phyloP scores from a whole-genome alignment of 2,113 vertebrate species.

The Mus spicilegus region DNA sequence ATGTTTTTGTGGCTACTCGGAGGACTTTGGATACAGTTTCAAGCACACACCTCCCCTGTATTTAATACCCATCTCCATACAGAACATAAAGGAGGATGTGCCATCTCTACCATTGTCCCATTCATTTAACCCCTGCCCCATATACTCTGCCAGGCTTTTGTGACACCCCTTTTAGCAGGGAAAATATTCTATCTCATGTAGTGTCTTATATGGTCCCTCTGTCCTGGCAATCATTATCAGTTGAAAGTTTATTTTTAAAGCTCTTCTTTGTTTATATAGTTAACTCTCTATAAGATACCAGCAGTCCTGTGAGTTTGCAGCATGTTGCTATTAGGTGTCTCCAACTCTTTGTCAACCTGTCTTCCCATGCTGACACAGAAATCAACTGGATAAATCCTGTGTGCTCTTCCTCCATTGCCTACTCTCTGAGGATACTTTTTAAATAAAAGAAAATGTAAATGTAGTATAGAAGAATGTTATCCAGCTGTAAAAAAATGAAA shows the following conservation, averaged over 20 bases:
- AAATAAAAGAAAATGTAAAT: not conserved
- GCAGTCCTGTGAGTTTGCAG: not conserved
- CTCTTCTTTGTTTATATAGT: not conserved
- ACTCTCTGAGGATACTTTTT: slow-evolving; percentile 2
- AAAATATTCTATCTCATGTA: not conserved
- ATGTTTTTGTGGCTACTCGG: not conserved
- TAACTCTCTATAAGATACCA: not conserved
- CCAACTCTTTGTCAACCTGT: not conserved
- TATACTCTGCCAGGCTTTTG: not conserved
- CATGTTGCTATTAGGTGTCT: not conserved
- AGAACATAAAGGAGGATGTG: not conserved
- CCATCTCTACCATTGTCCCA: no score
- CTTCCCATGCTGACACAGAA: not conserved
- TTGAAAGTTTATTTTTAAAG: not conserved
- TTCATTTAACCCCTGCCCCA: not conserved
- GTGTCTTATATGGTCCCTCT: not conserved
- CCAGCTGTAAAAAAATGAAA: not conserved
- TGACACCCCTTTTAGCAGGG: not conserved
- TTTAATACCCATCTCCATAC: not conserved
- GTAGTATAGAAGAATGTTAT: not conserved
- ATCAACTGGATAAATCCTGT: not conserved
- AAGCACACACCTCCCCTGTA: not conserved
- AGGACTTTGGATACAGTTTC: not conserved
- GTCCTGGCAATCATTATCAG: not conserved
- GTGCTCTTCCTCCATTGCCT: not conserved